Base-by-base conservation (phyloP, 2,113 vertebrate genomes). In the Athene cunicularia region DNA sequence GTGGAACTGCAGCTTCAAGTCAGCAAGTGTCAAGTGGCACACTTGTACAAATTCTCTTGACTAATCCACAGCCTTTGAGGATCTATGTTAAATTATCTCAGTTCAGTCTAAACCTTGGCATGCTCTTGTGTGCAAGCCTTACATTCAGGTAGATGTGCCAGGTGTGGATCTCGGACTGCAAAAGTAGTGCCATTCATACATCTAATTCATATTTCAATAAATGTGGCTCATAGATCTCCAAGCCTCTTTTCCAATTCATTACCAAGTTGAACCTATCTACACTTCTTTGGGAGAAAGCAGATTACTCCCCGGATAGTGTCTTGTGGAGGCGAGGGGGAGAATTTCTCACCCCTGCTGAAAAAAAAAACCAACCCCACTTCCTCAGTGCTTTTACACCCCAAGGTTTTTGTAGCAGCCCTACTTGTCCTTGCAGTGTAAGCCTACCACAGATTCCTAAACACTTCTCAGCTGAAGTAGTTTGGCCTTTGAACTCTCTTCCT, bases 401-500 rank as follows among this genome's bases (percentile, higher is more conserved):
- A 74, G 52, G 75, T 92, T 93, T 74, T 72, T 81, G 41, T 58
- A 49, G 47, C 81, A 93, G 70, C 41, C 72, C 68, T 85, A 45
- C 73, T 86, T 91, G 82, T 68, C 73, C 41, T 93, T 70, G 58
- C 72, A 89, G 74, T 32, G 23, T 70, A 75, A 82, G 41, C 85
- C 93, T 87, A 91, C 80, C 92, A 52, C 67, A 92, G 91, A 97
- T 88, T 84, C 86, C 96, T 88, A 81, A 97, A 96, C 91, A 94
- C 76, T 96, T 97, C 97, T 96, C 94, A 83, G 83, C 59, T 92
- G 91, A 98, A 97, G 96, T 60, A 97, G 79, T 84, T 97, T 97
- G 95, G 91, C 97, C 98, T 98, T 98, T 98, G 97, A 98, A 97
- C 97, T 93, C 49, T 67, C 82, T 97, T 97, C 95, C 95, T 96